Conservation (phyloP, 1,140 invertebrate species). For the Caenorhabditis brenneri region DNA sequence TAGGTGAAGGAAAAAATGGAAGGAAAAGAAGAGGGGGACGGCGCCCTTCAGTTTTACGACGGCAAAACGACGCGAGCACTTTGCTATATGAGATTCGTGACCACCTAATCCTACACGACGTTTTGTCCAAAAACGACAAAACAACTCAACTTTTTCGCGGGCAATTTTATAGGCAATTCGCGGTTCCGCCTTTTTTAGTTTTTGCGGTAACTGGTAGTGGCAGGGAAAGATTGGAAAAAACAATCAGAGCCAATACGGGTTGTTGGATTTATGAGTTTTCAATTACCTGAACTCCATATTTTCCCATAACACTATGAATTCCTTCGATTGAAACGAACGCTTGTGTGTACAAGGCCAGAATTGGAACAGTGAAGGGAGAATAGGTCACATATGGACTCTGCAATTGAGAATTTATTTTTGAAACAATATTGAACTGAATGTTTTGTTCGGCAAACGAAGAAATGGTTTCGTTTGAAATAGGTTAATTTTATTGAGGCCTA, state of each 20-base stretch:
- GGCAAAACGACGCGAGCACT: not conserved
- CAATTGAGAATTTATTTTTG: not conserved
- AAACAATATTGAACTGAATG: not conserved
- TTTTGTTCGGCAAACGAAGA: not conserved
- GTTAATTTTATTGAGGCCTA: no score
- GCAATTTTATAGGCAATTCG: constrained; percentile 12
- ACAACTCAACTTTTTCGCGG: not conserved
- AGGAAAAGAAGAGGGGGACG: not conserved
- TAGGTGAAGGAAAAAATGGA: not conserved
- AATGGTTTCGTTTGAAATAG: no score
- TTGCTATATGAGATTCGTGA: not conserved
- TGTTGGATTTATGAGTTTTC: no score
- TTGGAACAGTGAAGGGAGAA: constrained; percentile 27
- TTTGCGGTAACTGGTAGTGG: not conserved
- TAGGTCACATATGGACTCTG: not conserved
- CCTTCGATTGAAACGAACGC: constrained; percentile 54
- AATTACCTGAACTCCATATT: constrained; percentile 57
- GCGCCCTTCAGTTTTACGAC: constrained; percentile 9
- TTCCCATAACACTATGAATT: constrained; percentile 57
- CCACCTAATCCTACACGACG: constrained; percentile 21
- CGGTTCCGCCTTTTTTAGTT: not conserved
- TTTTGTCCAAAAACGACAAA: not conserved
- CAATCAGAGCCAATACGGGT: not conserved
- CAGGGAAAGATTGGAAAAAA: not conserved
- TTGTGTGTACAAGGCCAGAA: constrained; percentile 48